Conservation (phyloP, 37 sponge, comb jelly and placozoan species). For the Lycopodina hypogea region DNA sequence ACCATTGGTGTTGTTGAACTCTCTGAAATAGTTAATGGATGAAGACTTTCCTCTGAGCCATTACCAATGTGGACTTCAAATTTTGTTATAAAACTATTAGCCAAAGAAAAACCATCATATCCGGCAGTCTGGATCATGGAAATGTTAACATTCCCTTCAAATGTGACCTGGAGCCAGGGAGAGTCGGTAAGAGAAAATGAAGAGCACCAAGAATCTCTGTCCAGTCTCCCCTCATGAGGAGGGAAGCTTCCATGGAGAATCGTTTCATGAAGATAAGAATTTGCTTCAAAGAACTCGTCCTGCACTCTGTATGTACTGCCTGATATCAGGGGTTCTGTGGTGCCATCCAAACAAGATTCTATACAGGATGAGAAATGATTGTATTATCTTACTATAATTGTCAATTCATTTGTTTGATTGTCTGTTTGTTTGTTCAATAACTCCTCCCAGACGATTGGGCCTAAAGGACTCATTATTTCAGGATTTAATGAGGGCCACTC, state of each 20-base stretch:
- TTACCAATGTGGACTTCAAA: constrained; percentile 4
- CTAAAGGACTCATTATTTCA: no score
- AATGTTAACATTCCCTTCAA: constrained; percentile 25
- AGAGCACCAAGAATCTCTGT: constrained; percentile 31
- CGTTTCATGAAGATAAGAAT: no score
- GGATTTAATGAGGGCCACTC: no score
- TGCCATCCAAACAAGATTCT: no score
- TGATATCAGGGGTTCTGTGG: constrained; percentile 7
- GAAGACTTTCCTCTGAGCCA: neutral
- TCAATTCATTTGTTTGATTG: no score
- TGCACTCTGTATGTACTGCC: neutral
- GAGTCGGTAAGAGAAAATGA: no score
- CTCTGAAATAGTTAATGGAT: neutral
- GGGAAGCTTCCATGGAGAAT: neutral
- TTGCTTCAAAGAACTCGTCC: constrained; percentile 5
- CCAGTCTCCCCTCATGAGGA: constrained; percentile 10
- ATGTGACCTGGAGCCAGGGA: constrained; percentile 35
- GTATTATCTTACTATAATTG: no score
- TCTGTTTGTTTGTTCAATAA: no score
- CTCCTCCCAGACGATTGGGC: no score
- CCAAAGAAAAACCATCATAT: neutral
- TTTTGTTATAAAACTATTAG: neutral
- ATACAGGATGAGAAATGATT: no score
- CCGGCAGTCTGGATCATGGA: constrained; percentile 5
- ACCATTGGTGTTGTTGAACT: neutral